Evolutionary conservation across 2,797 vertebrate species (phyloP).

Genomic region (Huso huso): DNA sequence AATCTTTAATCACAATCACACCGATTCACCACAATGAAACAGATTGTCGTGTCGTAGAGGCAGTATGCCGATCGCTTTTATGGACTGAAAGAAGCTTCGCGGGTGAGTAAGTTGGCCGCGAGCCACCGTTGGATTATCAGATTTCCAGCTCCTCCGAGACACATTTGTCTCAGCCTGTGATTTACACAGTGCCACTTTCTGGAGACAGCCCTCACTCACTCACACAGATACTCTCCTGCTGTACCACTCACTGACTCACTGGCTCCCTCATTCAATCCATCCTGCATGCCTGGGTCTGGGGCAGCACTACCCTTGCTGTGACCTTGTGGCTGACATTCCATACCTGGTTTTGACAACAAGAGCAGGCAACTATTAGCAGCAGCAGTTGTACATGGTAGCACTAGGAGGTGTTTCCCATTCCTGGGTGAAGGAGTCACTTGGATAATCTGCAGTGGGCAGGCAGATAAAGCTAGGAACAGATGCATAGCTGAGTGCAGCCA

Average conservation of each 20-base stretch:
- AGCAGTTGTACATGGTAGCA: constrained; percentile 6
- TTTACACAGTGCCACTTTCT: constrained; percentile 27
- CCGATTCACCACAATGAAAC: constrained; percentile 14
- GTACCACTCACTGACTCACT: constrained; percentile 7
- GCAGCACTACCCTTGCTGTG: constrained; percentile 30
- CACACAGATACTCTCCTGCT: constrained; percentile 11
- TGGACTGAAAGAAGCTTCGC: constrained; percentile 35
- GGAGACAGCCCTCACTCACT: constrained; percentile 15
- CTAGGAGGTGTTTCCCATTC: constrained; percentile 42
- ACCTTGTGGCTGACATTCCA: constrained; percentile 38
- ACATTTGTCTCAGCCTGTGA: constrained; percentile 34
- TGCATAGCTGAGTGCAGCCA: constrained; percentile 43
- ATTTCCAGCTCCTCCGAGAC: constrained; percentile 52
- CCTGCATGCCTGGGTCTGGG: background rate
- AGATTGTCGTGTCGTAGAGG: constrained; percentile 1
- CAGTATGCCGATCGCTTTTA: constrained; percentile 55
- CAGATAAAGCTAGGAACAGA: constrained; percentile 36
- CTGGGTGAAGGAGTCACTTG: constrained; percentile 42
- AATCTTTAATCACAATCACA: constrained; percentile 20
- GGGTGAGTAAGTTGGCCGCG: constrained; percentile 50
- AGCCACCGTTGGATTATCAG: constrained; percentile 46
- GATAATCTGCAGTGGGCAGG: constrained; percentile 33
- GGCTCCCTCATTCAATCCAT: background rate
- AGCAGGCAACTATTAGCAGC: background rate
- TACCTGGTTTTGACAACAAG: constrained; percentile 37